Evolutionary conservation across 92 coral and sea anemone genomes (phyloP), one percentile per base, ranked within the genome.

Genomic region (Metridium senile): DNA sequence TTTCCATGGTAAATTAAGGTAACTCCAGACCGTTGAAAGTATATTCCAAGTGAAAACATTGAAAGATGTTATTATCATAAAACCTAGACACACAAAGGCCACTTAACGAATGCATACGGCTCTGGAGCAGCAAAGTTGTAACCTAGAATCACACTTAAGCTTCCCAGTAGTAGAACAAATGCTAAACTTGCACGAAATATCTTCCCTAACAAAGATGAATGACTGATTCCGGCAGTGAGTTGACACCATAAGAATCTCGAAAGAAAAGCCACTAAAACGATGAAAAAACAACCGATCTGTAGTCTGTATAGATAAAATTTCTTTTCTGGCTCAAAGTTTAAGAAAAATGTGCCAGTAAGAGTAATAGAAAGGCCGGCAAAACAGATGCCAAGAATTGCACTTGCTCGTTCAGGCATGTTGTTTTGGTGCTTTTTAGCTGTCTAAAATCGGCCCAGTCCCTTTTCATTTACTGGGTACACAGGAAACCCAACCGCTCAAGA

Each of bases 221-320:
- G 85, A 80, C 63, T 61, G 85, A 85, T 47, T 30, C 70, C 33
- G 18, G 59, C 58, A 17, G 78, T 57, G 20, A 90, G 71, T 46
- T 73, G 85, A 35, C 62, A 35, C 94, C 94, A 90, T 33, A 90
- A 71, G 49, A 63, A 90, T 26, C 91, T 88, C 66, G 94, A 83
- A 11, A 90, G 32, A 30, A 81, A 43, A 49, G 64, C 58, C 62
- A 90, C 34, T 26, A 80, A 19, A 31, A 79, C 19, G 39, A 70
- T 27, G 75, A 86, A 67, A 1, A 86, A 27, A 29, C 66, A 70
- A 54, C 70, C 28, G 7, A 86, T 22, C 65, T 90, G 94, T 49
- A 90, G 33, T 54, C 89, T 74, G 18, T 87, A 72, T 23, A 77
- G 64, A 11, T 66, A 57, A 45, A 52, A 66, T 68, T 83, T 90